phyloP scores from a whole-genome alignment of 2,113 vertebrate genomes.

The Myiagra hebetior region DNA sequence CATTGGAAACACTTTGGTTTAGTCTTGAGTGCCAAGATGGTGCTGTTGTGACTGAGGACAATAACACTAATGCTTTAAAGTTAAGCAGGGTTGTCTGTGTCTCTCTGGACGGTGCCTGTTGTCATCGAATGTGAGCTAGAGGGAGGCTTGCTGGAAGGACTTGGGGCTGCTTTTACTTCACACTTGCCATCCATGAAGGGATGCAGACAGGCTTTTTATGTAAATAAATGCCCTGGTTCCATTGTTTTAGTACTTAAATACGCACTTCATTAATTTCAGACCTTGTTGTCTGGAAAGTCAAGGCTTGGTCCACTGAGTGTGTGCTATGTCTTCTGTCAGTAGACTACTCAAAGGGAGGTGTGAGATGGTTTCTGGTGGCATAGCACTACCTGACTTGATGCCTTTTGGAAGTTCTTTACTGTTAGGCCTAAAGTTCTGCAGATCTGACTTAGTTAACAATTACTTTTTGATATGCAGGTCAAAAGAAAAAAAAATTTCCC shows the following conservation, averaged over 20 bases:
- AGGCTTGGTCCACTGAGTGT: neutral
- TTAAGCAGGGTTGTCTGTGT: neutral
- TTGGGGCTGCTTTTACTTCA: neutral
- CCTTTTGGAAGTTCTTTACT: neutral
- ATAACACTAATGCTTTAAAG: neutral
- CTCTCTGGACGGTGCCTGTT: neutral
- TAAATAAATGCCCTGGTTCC: neutral
- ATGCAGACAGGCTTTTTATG: neutral
- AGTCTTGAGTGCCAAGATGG: neutral
- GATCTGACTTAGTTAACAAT: neutral
- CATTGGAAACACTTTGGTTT: neutral
- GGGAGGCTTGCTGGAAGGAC: neutral
- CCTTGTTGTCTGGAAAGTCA: neutral
- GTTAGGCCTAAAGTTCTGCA: neutral
- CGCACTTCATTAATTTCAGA: accelerated
- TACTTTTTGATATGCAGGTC: neutral
- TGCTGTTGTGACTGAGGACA: neutral
- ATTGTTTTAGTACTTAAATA: neutral
- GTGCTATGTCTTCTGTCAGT: neutral
- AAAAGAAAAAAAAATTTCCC: neutral
- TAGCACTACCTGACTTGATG: neutral
- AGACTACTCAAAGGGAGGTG: neutral
- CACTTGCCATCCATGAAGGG: neutral
- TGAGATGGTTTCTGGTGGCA: neutral
- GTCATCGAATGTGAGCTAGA: neutral